Evolutionary conservation across 2,888 invertebrate genomes (phyloP).

Genomic region (Yponomeuta evonymella): DNA sequence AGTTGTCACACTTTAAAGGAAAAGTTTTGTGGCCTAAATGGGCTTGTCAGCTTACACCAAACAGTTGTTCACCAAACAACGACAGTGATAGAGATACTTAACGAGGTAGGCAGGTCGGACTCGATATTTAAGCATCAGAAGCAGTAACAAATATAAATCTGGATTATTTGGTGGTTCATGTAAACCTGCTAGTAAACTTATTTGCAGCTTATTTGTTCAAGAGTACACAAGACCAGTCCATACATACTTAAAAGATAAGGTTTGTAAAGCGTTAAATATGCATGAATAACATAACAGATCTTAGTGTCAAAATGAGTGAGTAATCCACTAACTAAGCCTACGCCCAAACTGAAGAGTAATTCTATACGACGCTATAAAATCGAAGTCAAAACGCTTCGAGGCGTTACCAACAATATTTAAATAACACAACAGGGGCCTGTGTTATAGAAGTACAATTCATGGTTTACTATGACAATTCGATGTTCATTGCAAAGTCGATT

Average conservation of each 20-base stretch:
- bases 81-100: no score
- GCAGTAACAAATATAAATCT: no score
- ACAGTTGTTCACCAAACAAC: no score
- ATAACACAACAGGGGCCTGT: not conserved
- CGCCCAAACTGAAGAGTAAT: not conserved
- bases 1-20: no score
- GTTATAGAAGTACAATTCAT: not conserved
- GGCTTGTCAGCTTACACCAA: no score
- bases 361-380: not conserved
- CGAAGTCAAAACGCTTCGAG: not conserved
- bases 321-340: not conserved
- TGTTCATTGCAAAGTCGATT: no score
- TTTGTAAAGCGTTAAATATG: not conserved
- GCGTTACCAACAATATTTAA: not conserved
- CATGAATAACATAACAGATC: not conserved
- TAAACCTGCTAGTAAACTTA: no score
- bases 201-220: not conserved
- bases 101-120: no score
- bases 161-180: no score
- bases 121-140: no score
- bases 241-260: not conserved
- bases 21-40: no score
- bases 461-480: no score
- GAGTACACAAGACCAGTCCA: not conserved
- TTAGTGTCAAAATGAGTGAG: not conserved